Base-by-base conservation (phyloP, 2,888 invertebrate species). In the Serripes groenlandicus region DNA sequence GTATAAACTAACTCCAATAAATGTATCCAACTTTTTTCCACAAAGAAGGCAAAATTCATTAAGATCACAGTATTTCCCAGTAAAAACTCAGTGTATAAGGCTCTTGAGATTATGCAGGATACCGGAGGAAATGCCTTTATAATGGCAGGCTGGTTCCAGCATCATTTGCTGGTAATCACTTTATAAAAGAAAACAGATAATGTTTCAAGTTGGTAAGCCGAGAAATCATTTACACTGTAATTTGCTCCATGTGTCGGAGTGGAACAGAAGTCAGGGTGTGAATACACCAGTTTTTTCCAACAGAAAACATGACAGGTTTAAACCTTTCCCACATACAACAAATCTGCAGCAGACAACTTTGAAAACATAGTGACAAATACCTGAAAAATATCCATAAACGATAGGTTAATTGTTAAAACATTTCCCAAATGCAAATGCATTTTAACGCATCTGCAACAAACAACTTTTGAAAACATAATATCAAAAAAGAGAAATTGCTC, bases 151-250 rank as follows among this genome's bases (percentile, higher is more conserved):
- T 37, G 73, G 52, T 74, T 69, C 69, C 69, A 34, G 42, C 49
- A 72, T 73, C 73, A 68, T 81, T 77, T 74, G 62, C 60, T 64
- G 49, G 42, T 81, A 81, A 81, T 81, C 73, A 74, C 81, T 77
- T 81, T 79, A 79, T 83, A 83, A 79, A 83, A 77, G 83, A 83
- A 79, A 83, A 83, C 83, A 83, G 83, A 83, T 83, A 73, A 79
- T 76, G 83, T 83, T 83, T 83, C 83, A 69, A 76, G 71, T 73
- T 54, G 69, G 83, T 79, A 83, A 83, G 76, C 68, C 73, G 76
- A 83, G 83, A 83, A 83, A 83, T 83, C 83, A 83, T 76, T 83
- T 79, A 66, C 76, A 42, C 70, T 30, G 70, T 83, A 83, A 83
- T 83, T 72, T 75, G 69, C 72, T 70, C 69, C 83, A 83, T 76